phyloP scores from a whole-genome alignment of 2,888 invertebrate species.

The Pandemis heparana region DNA sequence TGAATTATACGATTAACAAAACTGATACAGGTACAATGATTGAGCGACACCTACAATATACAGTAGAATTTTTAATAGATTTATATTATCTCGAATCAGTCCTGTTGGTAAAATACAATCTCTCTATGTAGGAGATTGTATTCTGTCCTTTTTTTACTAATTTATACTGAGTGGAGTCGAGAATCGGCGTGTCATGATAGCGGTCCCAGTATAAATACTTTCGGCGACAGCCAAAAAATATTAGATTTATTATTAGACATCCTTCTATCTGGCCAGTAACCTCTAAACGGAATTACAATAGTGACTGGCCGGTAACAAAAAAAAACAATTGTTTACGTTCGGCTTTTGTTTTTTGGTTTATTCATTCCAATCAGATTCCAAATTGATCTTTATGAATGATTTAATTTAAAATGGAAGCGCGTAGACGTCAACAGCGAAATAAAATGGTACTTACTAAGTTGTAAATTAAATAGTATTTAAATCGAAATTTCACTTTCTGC shows the following conservation, averaged over 20 bases:
- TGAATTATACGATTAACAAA: not conserved
- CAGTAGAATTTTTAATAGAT: no score
- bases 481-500: not conserved
- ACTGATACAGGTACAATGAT: not conserved
- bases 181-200: not conserved
- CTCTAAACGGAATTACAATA: not conserved
- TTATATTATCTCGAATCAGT: no score
- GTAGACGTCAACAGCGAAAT: not conserved
- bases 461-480: no score
- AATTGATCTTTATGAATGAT: not conserved
- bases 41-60: not conserved
- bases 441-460: not conserved
- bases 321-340: not conserved
- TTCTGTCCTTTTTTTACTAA: not conserved
- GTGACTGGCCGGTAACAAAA: constrained; percentile 1
- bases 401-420: not conserved
- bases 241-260: constrained; percentile 6
- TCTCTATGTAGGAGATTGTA: no score
- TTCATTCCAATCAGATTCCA: not conserved
- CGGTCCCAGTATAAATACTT: not conserved
- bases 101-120: no score
- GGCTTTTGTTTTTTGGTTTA: not conserved
- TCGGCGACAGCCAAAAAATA: not conserved
- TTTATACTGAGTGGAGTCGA: not conserved
- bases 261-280: constrained; percentile 7